These are phyloP conservation scores for Champsocephalus esox DNA, from an alignment of 2,797 vertebrate species.

Conservation along the genomic window DNA sequence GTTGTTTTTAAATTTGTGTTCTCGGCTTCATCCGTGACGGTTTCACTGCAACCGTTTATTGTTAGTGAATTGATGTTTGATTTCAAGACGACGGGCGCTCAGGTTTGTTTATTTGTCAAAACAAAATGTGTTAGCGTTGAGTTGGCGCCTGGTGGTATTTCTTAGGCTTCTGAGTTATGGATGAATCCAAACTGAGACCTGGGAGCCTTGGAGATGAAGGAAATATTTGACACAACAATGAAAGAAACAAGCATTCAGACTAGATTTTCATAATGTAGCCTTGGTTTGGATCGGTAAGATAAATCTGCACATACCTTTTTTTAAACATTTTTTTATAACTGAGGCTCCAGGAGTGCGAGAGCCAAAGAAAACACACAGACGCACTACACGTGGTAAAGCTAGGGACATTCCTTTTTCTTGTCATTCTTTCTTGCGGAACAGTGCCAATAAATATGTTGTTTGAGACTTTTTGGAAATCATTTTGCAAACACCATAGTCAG, in stretches of 20 bases:
- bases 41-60: constrained; percentile 19
- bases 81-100: background rate
- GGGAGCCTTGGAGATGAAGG: constrained; percentile 45
- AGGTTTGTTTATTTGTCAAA: constrained; percentile 26
- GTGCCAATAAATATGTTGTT: constrained; percentile 41
- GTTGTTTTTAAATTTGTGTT: constrained; percentile 50
- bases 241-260: background rate
- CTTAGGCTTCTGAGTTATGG: background rate
- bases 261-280: background rate
- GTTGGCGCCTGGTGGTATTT: background rate
- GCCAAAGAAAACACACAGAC: constrained; percentile 64
- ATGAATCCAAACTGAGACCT: constrained; percentile 11
- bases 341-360: constrained; percentile 34
- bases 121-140: constrained; percentile 10
- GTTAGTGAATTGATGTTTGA: constrained; percentile 38
- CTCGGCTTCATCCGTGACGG: constrained; percentile 33
- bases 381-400: constrained; percentile 36
- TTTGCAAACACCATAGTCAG: background rate
- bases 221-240: background rate
- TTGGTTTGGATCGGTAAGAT: background rate
- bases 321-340: constrained; percentile 7
- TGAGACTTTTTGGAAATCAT: constrained; percentile 23
- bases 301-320: background rate
- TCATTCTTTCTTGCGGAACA: background rate
- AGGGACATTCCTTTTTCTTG: background rate